phyloP scores from a whole-genome alignment of 2,888 invertebrate species.

The Anoplius nigerrimus region DNA sequence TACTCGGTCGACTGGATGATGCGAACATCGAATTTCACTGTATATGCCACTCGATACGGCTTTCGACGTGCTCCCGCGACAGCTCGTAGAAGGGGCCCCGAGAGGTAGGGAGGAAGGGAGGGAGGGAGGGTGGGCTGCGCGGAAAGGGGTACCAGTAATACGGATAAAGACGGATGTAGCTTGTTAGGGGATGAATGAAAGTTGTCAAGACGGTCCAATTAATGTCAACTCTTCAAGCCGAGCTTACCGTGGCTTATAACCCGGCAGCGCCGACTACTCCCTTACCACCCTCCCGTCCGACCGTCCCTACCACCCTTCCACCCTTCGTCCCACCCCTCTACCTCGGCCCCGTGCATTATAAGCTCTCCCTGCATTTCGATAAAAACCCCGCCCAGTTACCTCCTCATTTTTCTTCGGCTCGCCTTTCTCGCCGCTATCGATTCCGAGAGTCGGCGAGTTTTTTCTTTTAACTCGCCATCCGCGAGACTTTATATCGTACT shows the following conservation, averaged over 20 bases:
- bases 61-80: constrained; percentile 9
- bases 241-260: constrained; percentile 70
- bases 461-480: too few species aligned
- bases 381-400: constrained; percentile 20
- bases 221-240: constrained; percentile 73
- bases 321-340: constrained; percentile 33
- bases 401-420: background rate
- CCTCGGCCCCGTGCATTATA: constrained; percentile 38
- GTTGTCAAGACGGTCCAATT: constrained; percentile 74
- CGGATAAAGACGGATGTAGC: constrained; percentile 71
- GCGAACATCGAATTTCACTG: constrained; percentile 36
- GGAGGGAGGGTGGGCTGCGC: constrained; percentile 26
- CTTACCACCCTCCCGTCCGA: too few species aligned
- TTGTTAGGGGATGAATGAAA: constrained; percentile 74
- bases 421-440: constrained; percentile 2
- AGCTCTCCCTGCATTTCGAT: constrained; percentile 55
- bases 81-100: too few species aligned
- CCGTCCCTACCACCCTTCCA: constrained; percentile 11
- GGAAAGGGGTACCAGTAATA: constrained; percentile 50
- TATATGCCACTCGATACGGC: constrained; percentile 33
- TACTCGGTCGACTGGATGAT: constrained; percentile 17
- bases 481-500: too few species aligned
- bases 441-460: background rate
- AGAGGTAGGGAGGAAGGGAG: background rate
- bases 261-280: constrained; percentile 42